Percentiles rank a stretch among this genome's conserved stretches.
phyloP scores from a whole-genome alignment of 2,888 invertebrate genomes.

The Eilema depressum region DNA sequence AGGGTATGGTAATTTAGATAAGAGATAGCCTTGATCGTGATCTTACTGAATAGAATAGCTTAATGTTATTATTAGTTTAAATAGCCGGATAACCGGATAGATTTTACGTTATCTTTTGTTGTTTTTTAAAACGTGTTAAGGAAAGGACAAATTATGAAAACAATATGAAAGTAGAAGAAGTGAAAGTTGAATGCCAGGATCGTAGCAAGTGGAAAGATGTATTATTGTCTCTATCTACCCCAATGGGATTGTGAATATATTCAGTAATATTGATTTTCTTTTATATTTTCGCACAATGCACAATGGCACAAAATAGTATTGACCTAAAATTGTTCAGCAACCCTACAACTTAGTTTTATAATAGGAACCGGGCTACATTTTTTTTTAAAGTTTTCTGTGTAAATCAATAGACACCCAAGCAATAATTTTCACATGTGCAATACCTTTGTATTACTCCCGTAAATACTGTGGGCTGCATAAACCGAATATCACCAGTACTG shows the following conservation, averaged over 20 bases:
- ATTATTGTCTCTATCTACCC: background rate
- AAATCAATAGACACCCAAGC: background rate
- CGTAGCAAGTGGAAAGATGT: background rate
- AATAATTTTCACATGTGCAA: background rate
- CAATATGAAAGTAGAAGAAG: background rate
- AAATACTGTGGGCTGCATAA: background rate
- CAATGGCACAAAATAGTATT: too few species aligned
- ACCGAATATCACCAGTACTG: background rate
- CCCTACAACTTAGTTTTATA: too few species aligned
- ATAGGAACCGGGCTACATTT: too few species aligned
- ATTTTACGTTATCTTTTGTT: background rate
- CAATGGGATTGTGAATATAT: background rate
- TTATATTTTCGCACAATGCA: background rate
- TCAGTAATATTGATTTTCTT: background rate
- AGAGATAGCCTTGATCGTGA: constrained; percentile 14
- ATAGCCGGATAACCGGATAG: background rate
- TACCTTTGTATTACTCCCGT: background rate
- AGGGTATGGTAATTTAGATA: constrained; percentile 46
- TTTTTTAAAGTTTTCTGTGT: too few species aligned
- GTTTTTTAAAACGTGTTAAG: background rate
- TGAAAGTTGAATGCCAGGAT: background rate
- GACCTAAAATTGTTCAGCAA: too few species aligned
- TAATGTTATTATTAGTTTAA: too few species aligned
- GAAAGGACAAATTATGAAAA: background rate
- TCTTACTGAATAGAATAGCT: background rate